Percentiles rank a stretch among this genome's conserved stretches.
These are phyloP conservation scores for Oryzias javanicus DNA, from an alignment of 2,113 vertebrate species.

Conservation along the genomic window DNA sequence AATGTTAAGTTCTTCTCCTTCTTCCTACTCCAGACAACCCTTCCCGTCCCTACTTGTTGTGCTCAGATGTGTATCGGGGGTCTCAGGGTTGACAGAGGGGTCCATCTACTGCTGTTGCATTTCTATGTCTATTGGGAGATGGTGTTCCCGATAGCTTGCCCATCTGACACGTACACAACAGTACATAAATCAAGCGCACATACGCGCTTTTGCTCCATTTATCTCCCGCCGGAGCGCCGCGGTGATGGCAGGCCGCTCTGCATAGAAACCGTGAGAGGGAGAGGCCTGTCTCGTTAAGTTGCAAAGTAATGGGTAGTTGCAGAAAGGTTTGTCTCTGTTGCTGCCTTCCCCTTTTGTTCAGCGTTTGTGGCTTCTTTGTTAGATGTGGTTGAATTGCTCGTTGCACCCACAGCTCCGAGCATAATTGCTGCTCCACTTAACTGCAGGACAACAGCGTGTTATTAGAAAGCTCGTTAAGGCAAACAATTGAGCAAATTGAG, in stretches of 20 bases:
- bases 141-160: conserved; percentile 73
- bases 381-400: conserved; percentile 39
- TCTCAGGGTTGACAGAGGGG: conserved; percentile 70
- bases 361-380: conserved; percentile 53
- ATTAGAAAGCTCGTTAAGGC: conserved; percentile 57
- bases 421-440: conserved; percentile 59
- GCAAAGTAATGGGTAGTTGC: conserved; percentile 61
- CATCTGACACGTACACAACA: conserved; percentile 73
- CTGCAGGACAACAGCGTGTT: conserved; percentile 45
- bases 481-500: conserved; percentile 57
- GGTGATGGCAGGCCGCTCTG: conserved; percentile 65
- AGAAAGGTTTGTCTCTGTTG: conserved; percentile 50
- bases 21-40: conserved; percentile 7
- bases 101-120: conserved; percentile 66
- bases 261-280: conserved; percentile 56
- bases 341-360: conserved; percentile 51
- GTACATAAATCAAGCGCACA: conserved; percentile 80
- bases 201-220: conserved; percentile 53
- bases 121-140: conserved; percentile 77
- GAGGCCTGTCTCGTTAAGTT: conserved; percentile 59
- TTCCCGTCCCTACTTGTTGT: conserved; percentile 13
- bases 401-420: conserved; percentile 33
- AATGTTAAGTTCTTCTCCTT: conserved; percentile 14
- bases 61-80: conserved; percentile 76
- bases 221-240: conserved; percentile 67